Evolutionary conservation across 2,797 vertebrate species (phyloP), one percentile per base, ranked within the genome.

Genomic region (Prionace glauca): DNA sequence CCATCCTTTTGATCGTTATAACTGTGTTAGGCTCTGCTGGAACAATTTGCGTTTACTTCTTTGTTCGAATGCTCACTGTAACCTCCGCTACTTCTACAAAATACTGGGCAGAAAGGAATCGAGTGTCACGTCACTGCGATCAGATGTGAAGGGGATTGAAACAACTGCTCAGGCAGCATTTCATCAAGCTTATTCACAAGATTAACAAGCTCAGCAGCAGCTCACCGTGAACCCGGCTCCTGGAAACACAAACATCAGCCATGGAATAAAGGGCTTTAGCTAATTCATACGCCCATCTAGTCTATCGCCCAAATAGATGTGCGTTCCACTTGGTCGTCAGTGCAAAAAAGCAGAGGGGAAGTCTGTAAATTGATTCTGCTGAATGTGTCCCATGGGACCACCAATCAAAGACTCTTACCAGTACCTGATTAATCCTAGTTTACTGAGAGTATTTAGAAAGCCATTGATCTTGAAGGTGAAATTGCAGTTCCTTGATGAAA

Each of bases 401-500:
- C 87, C 90, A 69, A 91, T n/a, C 32, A 91, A 56, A 16, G 29
- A 91, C 16, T 91, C 62, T n/a, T 22, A 65, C 18, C n/a, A 92
- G 29, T 92, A 20, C 0, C 90, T 92, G 62, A 92, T 69, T 69
- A 92, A 36, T 69, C 90, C n/a, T 41, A n/a, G 36, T 92, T 69
- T 67, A 92, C 90, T 41, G 62, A n/a, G 32, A 91, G 20, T 67
- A 41, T 92, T 92, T 41, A 65, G n/a, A 36, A 92, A 18, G 7
- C 90, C 90, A 92, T 41, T 92, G 90, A 92, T 69, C 62, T n/a
- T 69, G 90, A 92, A 67, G 90, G 62, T 92, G 36, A 92, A 36
- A 69, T 69, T 41, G 20, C n/a, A 69, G 90, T 92, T 41, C 62
- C 29, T n/a, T 92, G 24, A 41, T 92, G 90, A 92, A 92, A 36